Evolutionary conservation across 2,888 invertebrate species (phyloP).

Genomic region (Ophioninae sp.): DNA sequence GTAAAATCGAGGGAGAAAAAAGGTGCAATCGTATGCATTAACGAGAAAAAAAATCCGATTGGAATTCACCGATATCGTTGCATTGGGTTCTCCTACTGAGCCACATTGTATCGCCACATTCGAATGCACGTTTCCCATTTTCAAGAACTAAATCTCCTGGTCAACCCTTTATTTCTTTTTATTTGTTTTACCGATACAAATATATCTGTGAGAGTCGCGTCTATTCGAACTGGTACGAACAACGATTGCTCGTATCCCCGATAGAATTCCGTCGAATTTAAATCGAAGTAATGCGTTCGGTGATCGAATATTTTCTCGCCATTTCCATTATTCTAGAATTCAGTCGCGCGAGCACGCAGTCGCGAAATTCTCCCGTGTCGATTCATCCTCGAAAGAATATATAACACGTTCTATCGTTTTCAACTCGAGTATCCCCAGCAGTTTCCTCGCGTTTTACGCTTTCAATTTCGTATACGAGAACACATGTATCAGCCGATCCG

Average conservation of each 20-base stretch:
- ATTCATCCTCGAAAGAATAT: slow-evolving; percentile 29
- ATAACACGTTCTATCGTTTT: slow-evolving; percentile 3
- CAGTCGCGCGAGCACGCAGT: background rate
- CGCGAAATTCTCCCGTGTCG: background rate
- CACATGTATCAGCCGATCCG: background rate
- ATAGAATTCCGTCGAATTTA: slow-evolving; percentile 44
- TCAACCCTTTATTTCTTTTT: background rate
- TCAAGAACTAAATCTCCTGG: slow-evolving; percentile 1
- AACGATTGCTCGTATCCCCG: slow-evolving; percentile 7
- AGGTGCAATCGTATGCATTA: background rate
- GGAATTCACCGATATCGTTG: slow-evolving; percentile 6
- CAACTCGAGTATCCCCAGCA: slow-evolving; percentile 1
- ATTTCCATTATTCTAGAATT: slow-evolving; percentile 23
- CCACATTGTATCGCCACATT: background rate
- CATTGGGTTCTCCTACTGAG: background rate
- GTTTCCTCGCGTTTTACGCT: slow-evolving; percentile 10
- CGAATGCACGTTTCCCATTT: background rate
- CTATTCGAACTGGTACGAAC: slow-evolving; percentile 9
- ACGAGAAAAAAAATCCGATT: slow-evolving; percentile 2
- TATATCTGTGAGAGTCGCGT: background rate
- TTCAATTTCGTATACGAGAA: slow-evolving; percentile 7
- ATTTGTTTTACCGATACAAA: background rate
- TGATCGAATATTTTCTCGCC: slow-evolving; percentile 35
- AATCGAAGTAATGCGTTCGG: slow-evolving; percentile 41
- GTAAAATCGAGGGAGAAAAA: background rate